phyloP scores from a whole-genome alignment of 1,140 invertebrate species.

The Drosophila aff. region DNA sequence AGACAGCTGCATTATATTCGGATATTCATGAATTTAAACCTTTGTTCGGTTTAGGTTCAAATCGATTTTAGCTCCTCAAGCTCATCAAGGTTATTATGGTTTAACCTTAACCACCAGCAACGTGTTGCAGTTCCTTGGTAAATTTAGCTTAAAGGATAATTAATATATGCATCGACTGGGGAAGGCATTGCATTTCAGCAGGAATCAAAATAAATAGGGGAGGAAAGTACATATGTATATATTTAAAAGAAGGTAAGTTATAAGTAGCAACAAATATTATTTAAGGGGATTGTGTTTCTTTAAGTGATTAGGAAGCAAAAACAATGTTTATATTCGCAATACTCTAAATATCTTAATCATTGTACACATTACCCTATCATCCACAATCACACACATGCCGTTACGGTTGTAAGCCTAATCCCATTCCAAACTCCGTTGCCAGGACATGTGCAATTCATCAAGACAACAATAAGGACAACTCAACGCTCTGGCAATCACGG shows the following conservation, averaged over 20 bases:
- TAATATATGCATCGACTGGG: too few species aligned
- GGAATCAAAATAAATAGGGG: too few species aligned
- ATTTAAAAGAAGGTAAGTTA: not conserved
- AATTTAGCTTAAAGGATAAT: not conserved
- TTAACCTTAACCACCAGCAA: not conserved
- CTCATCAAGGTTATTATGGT: not conserved
- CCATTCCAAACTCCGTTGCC: conserved; percentile 15
- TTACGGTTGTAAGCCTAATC: not conserved
- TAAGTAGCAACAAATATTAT: not conserved
- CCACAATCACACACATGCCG: not conserved
- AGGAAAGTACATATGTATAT: too few species aligned
- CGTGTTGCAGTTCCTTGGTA: not conserved
- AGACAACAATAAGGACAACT: conserved; percentile 28
- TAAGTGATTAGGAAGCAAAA: too few species aligned
- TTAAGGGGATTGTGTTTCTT: not conserved
- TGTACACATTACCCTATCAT: not conserved
- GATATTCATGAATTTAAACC: conserved; percentile 13
- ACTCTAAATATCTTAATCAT: not conserved
- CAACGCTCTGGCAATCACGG: conserved; percentile 38
- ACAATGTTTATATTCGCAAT: too few species aligned
- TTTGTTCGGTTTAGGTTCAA: not conserved
- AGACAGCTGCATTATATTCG: conserved; percentile 12
- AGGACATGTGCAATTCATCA: conserved; percentile 61
- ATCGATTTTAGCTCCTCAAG: not conserved
- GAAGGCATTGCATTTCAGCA: not conserved